phyloP scores from a whole-genome alignment of 2,888 invertebrate species.

The Allygus modestus region DNA sequence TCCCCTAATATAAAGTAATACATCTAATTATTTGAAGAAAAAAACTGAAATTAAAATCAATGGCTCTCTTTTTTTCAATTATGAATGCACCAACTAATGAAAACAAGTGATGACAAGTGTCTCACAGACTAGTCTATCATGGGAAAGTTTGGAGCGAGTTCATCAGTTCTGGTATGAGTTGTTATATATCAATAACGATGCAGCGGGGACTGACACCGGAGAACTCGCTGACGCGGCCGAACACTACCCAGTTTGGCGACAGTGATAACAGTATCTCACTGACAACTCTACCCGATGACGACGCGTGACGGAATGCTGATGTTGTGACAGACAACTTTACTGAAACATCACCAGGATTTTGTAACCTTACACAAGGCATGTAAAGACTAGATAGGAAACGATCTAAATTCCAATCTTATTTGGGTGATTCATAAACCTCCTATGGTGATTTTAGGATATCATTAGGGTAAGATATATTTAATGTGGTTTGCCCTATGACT shows the following conservation, averaged over 20 bases:
- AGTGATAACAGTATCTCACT: neutral
- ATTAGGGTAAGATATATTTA: no score
- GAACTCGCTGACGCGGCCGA: neutral
- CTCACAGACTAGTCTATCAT: neutral
- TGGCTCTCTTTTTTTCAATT: no score
- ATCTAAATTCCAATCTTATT: no score
- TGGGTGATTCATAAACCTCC: no score
- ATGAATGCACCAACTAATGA: no score
- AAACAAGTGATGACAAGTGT: no score
- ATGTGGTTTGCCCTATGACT: no score
- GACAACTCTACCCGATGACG: neutral
- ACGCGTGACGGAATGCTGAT: neutral
- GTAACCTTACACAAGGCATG: neutral
- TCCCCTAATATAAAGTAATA: no score
- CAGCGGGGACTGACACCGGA: neutral
- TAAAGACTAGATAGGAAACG: no score
- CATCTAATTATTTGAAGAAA: no score
- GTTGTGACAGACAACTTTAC: neutral
- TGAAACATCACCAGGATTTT: neutral
- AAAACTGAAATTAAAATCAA: no score
- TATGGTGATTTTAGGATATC: no score
- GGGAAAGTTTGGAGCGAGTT: neutral
- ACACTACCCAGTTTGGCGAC: slow-evolving; percentile 7
- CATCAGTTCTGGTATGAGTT: neutral
- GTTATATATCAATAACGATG: neutral